phyloP scores from a whole-genome alignment of 2,888 invertebrate species.

The Mycalesis mineus region DNA sequence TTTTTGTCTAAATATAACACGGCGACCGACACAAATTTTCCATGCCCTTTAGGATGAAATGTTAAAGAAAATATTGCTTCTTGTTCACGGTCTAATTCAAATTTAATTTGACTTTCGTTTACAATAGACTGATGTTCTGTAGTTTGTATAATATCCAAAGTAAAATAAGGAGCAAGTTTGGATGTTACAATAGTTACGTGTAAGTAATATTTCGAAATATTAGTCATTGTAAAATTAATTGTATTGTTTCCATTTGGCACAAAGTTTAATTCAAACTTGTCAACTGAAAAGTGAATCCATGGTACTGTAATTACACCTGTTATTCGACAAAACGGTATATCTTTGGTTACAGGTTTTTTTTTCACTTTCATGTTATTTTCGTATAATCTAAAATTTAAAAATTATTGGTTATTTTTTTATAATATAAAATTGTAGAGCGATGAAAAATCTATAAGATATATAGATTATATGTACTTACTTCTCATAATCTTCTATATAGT shows the following conservation, averaged over 20 bases:
- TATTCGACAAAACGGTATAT: slow-evolving; percentile 61
- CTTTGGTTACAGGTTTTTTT: slow-evolving; percentile 53
- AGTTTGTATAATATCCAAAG: slow-evolving; percentile 42
- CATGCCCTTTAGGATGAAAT: slow-evolving; percentile 62
- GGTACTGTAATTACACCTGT: slow-evolving; percentile 63
- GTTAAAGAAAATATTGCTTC: slow-evolving; percentile 43
- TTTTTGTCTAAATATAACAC: slow-evolving; percentile 60
- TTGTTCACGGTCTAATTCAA: slow-evolving; percentile 48
- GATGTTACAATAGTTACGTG: slow-evolving; percentile 50
- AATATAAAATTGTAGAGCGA: no score
- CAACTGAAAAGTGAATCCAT: slow-evolving; percentile 58
- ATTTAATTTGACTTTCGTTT: slow-evolving; percentile 54
- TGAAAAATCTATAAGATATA: not conserved
- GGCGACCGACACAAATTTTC: slow-evolving; percentile 57
- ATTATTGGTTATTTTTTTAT: not conserved
- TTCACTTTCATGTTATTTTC: slow-evolving; percentile 60
- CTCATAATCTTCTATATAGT: slow-evolving; percentile 55
- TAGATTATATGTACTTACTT: slow-evolving; percentile 42
- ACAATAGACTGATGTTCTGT: slow-evolving; percentile 41
- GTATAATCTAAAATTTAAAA: slow-evolving; percentile 44
- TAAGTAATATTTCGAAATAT: slow-evolving; percentile 60
- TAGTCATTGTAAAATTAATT: slow-evolving; percentile 59
- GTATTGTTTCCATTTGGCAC: slow-evolving; percentile 38
- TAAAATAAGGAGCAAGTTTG: slow-evolving; percentile 57
- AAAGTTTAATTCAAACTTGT: slow-evolving; percentile 61